Conservation (phyloP, 2,797 vertebrate species). For the Urosaurus nigricauda region DNA sequence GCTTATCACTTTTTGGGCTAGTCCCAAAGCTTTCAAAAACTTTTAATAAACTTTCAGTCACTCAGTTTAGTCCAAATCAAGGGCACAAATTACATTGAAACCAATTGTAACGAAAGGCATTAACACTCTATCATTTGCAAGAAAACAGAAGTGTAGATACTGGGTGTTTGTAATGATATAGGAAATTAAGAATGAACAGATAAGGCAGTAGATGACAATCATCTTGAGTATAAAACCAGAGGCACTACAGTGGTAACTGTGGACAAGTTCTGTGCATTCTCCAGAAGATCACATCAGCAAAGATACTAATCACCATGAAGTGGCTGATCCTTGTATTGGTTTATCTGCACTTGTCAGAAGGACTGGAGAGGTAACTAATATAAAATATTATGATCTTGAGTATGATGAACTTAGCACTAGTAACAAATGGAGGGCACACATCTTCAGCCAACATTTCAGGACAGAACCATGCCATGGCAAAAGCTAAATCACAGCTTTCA, state of each 20-base stretch:
- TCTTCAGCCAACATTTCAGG: not conserved
- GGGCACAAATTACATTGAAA: slow-evolving; percentile 50
- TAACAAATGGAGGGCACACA: not conserved
- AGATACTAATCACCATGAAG: slow-evolving; percentile 59
- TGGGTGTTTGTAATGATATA: slow-evolving; percentile 10
- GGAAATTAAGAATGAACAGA: fast-evolving
- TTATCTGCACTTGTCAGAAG: slow-evolving; percentile 68
- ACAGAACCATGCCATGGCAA: not conserved
- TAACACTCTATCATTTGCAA: not conserved
- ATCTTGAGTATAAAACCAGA: not conserved
- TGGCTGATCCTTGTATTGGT: slow-evolving; percentile 66
- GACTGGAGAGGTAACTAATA: slow-evolving; percentile 53
- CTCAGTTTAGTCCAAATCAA: slow-evolving; percentile 25
- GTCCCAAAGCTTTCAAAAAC: slow-evolving; percentile 33
- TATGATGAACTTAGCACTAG: not conserved
- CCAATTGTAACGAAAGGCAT: slow-evolving; percentile 43
- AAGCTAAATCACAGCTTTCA: not conserved
- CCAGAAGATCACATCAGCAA: not conserved
- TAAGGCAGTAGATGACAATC: not conserved
- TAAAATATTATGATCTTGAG: not conserved
- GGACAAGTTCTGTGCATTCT: not conserved
- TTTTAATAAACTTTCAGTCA: not conserved
- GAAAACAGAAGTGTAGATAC: not conserved
- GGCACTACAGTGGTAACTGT: not conserved
- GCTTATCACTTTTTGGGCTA: slow-evolving; percentile 49